Percentiles rank a stretch among this genome's conserved stretches.
These are phyloP conservation scores for Dioctria linearis DNA, from an alignment of 2,888 invertebrate species.

Conservation along the genomic window DNA sequence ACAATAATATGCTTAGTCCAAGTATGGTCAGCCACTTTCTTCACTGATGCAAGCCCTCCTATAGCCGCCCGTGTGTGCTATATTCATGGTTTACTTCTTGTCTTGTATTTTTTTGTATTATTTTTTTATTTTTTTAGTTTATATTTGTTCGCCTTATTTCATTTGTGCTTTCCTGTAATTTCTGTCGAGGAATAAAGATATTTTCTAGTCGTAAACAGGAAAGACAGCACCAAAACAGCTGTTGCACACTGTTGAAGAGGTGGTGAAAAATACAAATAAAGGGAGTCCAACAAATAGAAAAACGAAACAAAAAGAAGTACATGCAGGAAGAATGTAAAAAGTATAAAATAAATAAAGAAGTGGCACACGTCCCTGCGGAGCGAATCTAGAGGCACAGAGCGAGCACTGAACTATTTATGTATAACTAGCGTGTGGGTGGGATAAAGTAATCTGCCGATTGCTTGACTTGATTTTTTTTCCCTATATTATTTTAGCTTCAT, in stretches of 20 bases:
- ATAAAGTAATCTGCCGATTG: slow-evolving; percentile 43
- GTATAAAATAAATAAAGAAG: slow-evolving; percentile 9
- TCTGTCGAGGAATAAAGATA: neutral
- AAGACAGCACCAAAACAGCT: neutral
- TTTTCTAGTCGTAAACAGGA: neutral
- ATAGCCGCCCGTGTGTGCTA: too few species aligned
- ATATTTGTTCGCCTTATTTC: too few species aligned
- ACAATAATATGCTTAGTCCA: neutral
- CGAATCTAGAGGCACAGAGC: too few species aligned
- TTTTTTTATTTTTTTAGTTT: too few species aligned
- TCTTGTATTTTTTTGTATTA: too few species aligned
- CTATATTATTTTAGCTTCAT: neutral
- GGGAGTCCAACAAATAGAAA: neutral
- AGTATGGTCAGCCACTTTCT: slow-evolving; percentile 1
- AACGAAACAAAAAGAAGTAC: neutral
- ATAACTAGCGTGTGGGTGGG: slow-evolving; percentile 32
- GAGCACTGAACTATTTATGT: slow-evolving; percentile 24
- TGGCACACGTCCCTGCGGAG: neutral
- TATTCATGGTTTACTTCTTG: too few species aligned
- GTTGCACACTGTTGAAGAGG: too few species aligned
- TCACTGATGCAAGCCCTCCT: neutral
- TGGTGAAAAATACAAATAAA: too few species aligned
- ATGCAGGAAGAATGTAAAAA: neutral
- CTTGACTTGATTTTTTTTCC: slow-evolving; percentile 4
- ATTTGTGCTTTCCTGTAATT: too few species aligned